Conservation (phyloP, 2,888 invertebrate species). For the Thumatha senex region DNA sequence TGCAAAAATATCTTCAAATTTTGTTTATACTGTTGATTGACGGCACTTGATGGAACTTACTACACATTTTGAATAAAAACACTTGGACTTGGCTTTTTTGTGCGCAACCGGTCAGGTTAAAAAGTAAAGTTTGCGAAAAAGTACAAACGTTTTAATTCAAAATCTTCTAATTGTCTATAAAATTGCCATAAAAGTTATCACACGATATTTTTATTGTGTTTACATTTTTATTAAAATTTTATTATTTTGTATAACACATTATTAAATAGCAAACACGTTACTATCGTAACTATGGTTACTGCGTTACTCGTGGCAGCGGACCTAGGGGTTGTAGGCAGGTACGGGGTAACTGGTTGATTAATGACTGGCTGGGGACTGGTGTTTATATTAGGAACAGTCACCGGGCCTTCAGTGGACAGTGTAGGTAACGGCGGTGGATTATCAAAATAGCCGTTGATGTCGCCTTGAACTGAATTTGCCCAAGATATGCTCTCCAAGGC, state of each 20-base stretch:
- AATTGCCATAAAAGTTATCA: too few species aligned
- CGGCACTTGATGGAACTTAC: too few species aligned
- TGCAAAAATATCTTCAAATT: too few species aligned
- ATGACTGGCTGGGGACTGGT: slow-evolving; percentile 28
- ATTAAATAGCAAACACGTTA: slow-evolving; percentile 33
- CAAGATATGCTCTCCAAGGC: slow-evolving; percentile 50
- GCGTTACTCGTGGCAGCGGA: slow-evolving; percentile 53
- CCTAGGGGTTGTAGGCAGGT: slow-evolving; percentile 37
- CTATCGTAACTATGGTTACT: slow-evolving; percentile 40
- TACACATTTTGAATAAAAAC: too few species aligned
- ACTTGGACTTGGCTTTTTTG: too few species aligned
- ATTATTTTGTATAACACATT: slow-evolving; percentile 42
- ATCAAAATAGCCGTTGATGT: slow-evolving; percentile 52
- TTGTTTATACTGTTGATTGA: too few species aligned
- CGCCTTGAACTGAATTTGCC: slow-evolving; percentile 39
- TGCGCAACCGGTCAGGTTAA: too few species aligned
- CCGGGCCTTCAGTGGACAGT: slow-evolving; percentile 14
- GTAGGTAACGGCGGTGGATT: not conserved
- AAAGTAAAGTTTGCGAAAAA: too few species aligned
- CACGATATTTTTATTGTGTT: not conserved
- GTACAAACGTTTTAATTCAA: too few species aligned
- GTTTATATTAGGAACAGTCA: not conserved
- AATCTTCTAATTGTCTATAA: too few species aligned
- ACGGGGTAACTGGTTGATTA: slow-evolving; percentile 52
- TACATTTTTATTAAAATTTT: too few species aligned